Conservation (phyloP, 2,888 invertebrate genomes). For the Leptarthrus brevirostris region DNA sequence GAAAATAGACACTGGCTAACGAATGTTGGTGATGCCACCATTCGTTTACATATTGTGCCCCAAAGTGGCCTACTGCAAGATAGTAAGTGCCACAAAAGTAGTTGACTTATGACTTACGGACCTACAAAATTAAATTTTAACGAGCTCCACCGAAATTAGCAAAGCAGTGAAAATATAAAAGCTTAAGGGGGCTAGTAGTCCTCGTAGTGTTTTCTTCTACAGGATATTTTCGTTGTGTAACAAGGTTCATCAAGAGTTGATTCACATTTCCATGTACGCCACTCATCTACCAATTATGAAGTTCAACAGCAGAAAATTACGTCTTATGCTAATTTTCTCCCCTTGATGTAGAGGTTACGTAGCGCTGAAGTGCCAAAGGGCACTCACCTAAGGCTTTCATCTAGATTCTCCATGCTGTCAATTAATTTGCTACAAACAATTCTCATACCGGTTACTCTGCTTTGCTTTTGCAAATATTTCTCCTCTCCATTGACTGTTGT, state of each 20-base stretch:
- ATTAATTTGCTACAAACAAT: constrained; percentile 22
- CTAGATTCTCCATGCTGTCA: not conserved
- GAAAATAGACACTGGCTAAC: not conserved
- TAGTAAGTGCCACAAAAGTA: constrained; percentile 14
- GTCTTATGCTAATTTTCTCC: constrained; percentile 23
- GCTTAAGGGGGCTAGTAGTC: too few relatives aligned
- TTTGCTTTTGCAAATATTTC: too few relatives aligned
- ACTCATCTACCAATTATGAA: constrained; percentile 1
- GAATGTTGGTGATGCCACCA: not conserved
- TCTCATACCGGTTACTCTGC: not conserved
- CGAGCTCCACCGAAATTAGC: constrained; percentile 9
- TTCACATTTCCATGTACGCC: constrained; percentile 11
- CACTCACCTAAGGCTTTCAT: not conserved
- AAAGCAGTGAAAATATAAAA: not conserved
- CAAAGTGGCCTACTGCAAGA: not conserved
- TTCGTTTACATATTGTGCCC: not conserved
- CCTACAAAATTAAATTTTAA: constrained; percentile 28
- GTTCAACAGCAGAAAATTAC: constrained; percentile 16
- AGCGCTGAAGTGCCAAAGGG: not conserved
- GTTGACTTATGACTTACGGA: constrained; percentile 18
- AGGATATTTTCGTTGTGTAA: not conserved
- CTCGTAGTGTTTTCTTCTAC: not conserved
- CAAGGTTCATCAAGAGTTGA: constrained; percentile 12
- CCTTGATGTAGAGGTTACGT: not conserved
- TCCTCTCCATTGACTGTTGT: too few relatives aligned